Conservation (phyloP, 2,797 vertebrate species). For the Pyrocephalus nanus region DNA sequence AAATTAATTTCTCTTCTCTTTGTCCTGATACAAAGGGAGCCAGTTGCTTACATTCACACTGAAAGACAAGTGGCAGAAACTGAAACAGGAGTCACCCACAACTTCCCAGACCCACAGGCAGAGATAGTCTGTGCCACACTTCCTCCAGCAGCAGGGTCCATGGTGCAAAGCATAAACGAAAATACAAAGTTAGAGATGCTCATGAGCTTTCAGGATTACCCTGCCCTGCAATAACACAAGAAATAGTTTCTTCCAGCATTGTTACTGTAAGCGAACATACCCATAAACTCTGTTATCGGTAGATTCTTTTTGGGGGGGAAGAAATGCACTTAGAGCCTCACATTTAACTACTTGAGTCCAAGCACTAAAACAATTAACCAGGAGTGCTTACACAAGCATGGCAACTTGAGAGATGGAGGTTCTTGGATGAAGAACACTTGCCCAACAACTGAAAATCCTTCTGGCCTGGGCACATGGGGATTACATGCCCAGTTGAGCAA, state of each 20-base stretch:
- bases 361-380: slow-evolving; percentile 2
- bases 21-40: neutral
- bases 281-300: neutral
- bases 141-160: neutral
- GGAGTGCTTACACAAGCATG: neutral
- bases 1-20: neutral
- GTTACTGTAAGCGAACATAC: neutral
- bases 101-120: neutral
- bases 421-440: neutral
- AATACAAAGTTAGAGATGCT: neutral
- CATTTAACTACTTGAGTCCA: neutral
- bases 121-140: neutral
- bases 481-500: neutral
- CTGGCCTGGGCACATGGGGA: neutral
- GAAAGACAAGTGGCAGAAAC: neutral
- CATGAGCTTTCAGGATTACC: neutral
- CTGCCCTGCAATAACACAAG: neutral
- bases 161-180: neutral
- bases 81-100: neutral
- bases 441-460: neutral
- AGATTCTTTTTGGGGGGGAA: neutral
- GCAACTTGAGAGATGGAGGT: neutral
- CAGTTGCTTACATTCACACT: neutral
- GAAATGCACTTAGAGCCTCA: neutral
- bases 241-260: neutral